Base-by-base conservation (phyloP, 1,140 invertebrate genomes). In the Pogonus chalceus region DNA sequence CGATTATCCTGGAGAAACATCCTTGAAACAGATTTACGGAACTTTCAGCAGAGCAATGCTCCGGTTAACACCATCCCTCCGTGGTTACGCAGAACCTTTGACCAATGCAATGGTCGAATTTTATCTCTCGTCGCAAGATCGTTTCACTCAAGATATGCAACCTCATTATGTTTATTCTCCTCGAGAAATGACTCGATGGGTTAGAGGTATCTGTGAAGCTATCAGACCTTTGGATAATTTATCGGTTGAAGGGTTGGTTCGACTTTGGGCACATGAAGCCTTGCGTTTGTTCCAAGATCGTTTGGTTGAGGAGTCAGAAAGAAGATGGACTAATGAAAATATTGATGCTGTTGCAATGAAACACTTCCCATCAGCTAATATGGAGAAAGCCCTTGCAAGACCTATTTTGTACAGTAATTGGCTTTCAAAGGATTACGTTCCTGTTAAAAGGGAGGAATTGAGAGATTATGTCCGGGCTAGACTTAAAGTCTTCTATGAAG, bases 91-190 rank as follows among this genome's bases (percentile, higher is more conserved):
- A 1, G 96, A 98, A 66, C 90, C 96, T 1, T 75, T 99, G 14
- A 99, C 97, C 0, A 92, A 92, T 67, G 95, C 96, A 2, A 99
- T 99, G 97, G 96, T 99, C 0, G 94, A 98, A 66, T 95, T 99
- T 65, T 99, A 98, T 74, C 75, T 98, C 1, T 82, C 86, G 9
- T 98, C 95, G 10, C 96, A 99, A 78, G 96, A 98, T 70, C 79
- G 85, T 49, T 99, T 99, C 69, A 99, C 96, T 0, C 96, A 98
- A 75, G 97, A 99, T 70, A 98, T 99, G 92, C 97, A 99, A 71
- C 97, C 97, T 1, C 97, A 99, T 72, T 99, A 99, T 69, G 93
- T 99, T 1, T 99, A 99, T 74, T 98, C 94, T 56, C 97, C 97
- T n/a, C 81, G 97, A 71, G 97, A 99, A 75, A 93, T 99, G 90